A percentile compares a stretch with the other conserved stretches of the same genome.
phyloP scores from a whole-genome alignment of 1,140 invertebrate genomes.

The Heliconius congener region DNA sequence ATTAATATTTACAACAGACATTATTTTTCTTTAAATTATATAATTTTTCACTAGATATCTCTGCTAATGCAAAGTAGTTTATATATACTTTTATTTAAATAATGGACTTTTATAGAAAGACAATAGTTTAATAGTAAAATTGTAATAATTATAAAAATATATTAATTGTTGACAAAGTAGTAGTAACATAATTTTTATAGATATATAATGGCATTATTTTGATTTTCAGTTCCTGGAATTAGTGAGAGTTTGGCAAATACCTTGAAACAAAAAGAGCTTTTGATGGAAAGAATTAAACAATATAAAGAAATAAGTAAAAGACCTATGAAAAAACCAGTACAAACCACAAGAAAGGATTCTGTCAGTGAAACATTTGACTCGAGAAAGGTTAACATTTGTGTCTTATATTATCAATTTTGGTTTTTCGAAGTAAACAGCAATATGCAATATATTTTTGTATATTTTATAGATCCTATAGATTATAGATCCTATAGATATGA shows the following conservation, averaged over 20 bases:
- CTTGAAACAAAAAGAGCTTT: slow-evolving; percentile 71
- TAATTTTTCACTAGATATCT: too few relatives aligned
- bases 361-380: slow-evolving; percentile 42
- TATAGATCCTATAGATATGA: too few relatives aligned
- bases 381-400: slow-evolving; percentile 51
- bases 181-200: neutral
- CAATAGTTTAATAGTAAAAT: too few relatives aligned
- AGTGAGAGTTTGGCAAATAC: slow-evolving; percentile 78
- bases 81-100: too few relatives aligned
- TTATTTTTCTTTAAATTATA: too few relatives aligned
- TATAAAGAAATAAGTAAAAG: slow-evolving; percentile 77
- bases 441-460: too few relatives aligned
- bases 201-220: neutral
- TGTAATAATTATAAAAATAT: too few relatives aligned
- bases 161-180: neutral
- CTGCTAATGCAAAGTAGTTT: too few relatives aligned
- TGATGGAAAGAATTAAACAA: slow-evolving; percentile 77
- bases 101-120: too few relatives aligned
- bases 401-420: neutral
- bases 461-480: too few relatives aligned
- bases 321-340: slow-evolving; percentile 56
- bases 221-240: slow-evolving; percentile 71
- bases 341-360: slow-evolving; percentile 53
- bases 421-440: too few relatives aligned
- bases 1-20: too few relatives aligned